Conservation (phyloP, 2,113 vertebrate species). For the Clarias batrachus region DNA sequence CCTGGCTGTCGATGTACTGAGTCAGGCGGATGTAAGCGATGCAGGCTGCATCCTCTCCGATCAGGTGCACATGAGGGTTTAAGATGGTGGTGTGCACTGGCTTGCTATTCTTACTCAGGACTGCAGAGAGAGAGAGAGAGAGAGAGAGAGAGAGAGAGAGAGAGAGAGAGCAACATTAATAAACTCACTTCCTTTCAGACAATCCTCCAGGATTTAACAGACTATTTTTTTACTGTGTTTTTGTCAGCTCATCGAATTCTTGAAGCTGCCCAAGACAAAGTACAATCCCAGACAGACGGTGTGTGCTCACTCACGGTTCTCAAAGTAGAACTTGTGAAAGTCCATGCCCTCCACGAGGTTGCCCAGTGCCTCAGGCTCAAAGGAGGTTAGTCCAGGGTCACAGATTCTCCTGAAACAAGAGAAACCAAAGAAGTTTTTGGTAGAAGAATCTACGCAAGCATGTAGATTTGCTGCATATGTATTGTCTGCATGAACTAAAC, state of each 20-base stretch:
- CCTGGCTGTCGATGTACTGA: constrained; percentile 94
- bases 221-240: background rate
- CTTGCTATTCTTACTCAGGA: constrained; percentile 98
- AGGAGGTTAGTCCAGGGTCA: constrained; percentile 96
- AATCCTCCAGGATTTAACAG: background rate
- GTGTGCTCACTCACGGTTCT: constrained; percentile 85
- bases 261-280: background rate
- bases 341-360: constrained; percentile 99
- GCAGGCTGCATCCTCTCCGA: constrained; percentile 95
- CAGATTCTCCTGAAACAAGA: constrained; percentile 87
- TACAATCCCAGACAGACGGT: background rate
- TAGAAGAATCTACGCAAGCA: no score
- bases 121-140: constrained; percentile 64
- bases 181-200: background rate
- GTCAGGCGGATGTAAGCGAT: constrained; percentile 98
- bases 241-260: background rate
- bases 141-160: background rate
- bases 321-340: constrained; percentile 99
- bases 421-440: background rate
- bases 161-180: background rate
- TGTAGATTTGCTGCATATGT: background rate
- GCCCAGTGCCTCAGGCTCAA: constrained; percentile 96
- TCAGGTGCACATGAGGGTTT: constrained; percentile 96
- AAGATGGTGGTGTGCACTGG: constrained; percentile 98
- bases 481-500: background rate